phyloP scores from a whole-genome alignment of 2,113 vertebrate genomes.

The Periophthalmodon schlosseri region DNA sequence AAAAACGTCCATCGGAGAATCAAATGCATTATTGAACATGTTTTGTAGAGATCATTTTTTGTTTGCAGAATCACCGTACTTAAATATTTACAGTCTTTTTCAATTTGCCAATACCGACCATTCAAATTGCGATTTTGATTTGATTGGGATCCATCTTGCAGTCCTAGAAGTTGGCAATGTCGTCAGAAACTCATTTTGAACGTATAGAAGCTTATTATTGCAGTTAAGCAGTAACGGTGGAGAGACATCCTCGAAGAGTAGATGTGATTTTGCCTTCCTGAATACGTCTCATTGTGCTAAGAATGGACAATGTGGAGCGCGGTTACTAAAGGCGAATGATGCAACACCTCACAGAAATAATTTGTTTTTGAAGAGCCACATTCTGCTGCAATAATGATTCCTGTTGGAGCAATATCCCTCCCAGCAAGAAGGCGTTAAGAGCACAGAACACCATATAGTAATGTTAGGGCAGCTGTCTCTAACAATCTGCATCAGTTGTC shows the following conservation, averaged over 20 bases:
- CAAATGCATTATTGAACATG: no score
- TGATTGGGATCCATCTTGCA: no score
- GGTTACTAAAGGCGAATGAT: background rate
- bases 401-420: background rate
- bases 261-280: background rate
- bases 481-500: background rate
- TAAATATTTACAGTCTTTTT: no score
- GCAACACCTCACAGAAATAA: background rate
- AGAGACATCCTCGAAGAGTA: background rate
- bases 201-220: background rate
- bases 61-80: no score
- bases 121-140: no score
- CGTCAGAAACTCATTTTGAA: background rate
- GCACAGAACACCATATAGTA: background rate
- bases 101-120: no score
- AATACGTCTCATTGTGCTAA: background rate
- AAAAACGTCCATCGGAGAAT: no score
- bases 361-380: background rate
- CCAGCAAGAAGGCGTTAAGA: background rate
- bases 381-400: background rate
- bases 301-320: background rate
- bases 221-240: background rate
- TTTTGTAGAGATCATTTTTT: no score
- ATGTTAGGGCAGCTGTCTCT: background rate
- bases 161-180: background rate